phyloP scores from a whole-genome alignment of 2,113 vertebrate genomes.

The Lampris megalopsis region DNA sequence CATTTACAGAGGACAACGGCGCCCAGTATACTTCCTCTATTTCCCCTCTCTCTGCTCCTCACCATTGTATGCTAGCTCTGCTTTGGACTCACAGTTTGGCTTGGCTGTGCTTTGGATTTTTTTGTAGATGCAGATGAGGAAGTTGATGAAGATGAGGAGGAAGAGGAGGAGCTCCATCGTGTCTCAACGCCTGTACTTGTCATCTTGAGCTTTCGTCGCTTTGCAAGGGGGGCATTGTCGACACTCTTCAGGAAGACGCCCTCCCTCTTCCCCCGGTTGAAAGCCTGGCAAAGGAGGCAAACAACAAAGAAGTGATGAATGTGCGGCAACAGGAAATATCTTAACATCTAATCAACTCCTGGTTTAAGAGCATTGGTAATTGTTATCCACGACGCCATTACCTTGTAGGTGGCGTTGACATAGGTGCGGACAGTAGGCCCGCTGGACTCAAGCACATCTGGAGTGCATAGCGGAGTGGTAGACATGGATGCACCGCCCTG shows the following conservation, averaged over 20 bases:
- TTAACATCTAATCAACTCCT: not conserved
- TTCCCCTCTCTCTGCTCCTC: conserved; percentile 10
- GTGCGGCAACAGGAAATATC: not conserved
- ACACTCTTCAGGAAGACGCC: conserved; percentile 94
- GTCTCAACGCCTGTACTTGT: conserved; percentile 87
- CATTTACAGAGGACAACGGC: conserved; percentile 28
- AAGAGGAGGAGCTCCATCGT: conserved; percentile 86
- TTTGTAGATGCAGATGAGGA: conserved; percentile 71
- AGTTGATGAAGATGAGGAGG: conserved; percentile 85
- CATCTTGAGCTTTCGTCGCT: conserved; percentile 90
- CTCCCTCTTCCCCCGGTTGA: conserved; percentile 90
- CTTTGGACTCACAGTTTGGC: conserved; percentile 71
- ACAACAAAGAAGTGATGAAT: not conserved
- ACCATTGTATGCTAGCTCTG: conserved; percentile 60
- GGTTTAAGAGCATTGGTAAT: not conserved
- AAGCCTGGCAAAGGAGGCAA: conserved; percentile 80
- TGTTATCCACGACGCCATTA: conserved; percentile 53
- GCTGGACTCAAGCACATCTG: conserved; percentile 90
- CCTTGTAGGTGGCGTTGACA: conserved; percentile 92
- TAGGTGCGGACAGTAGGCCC: conserved; percentile 90
- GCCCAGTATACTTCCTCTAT: conserved; percentile 1
- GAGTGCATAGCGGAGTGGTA: conserved; percentile 91
- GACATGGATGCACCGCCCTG: conserved; percentile 88
- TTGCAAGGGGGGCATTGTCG: conserved; percentile 91
- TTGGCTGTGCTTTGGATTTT: conserved; percentile 67